Base-by-base conservation (phyloP, 2,797 vertebrate genomes). In the Amazona finschi region DNA sequence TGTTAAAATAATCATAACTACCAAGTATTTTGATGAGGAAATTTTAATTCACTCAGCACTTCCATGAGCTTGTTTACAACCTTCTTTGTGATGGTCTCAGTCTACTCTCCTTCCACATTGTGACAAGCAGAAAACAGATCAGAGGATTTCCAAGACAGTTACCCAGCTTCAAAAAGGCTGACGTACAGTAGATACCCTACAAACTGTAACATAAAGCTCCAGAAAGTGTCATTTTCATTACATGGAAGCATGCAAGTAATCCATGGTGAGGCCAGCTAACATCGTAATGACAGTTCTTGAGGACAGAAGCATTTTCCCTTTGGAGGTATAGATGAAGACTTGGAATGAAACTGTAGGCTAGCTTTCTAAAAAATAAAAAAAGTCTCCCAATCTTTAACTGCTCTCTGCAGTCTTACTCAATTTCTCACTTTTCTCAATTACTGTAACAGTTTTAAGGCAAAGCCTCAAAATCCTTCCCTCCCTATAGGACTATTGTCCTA, bases 161-260 rank as follows among this genome's bases (percentile, higher is more conserved):
- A 89, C 28, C 41, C 44, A 46, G 79, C 60, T 91, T 90, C 78
- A 81, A 87, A 91, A 88, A 92, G 67, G 62, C 44, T 74, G 77
- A 75, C 8, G 6, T 83, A 61, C 75, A 93, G 89, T 70, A 91
- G 83, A 62, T 78, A 88, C 22, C 47, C 73, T 84, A 70, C 36
- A 62, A 91, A 84, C 11, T 17, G 53, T 65, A 94, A 85, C 36
- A 74, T 11, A 87, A 92, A 89, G 83, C 70, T 87, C 67, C 55
- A 85, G 43, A 62, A 90, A 93, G 73, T 90, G 66, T 78, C 79
- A 94, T 82, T 94, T 82, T 92, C 94, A 58, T 36, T 58, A 36
- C 15, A 84, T 78, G 79, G 94, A 95, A 96, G 94, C 67, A 62
- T 50, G 66, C 71, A 83, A 89, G 72, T 71, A 92, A 81, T 66